phyloP scores from a whole-genome alignment of 2,797 vertebrate genomes.

The Masticophis lateralis region DNA sequence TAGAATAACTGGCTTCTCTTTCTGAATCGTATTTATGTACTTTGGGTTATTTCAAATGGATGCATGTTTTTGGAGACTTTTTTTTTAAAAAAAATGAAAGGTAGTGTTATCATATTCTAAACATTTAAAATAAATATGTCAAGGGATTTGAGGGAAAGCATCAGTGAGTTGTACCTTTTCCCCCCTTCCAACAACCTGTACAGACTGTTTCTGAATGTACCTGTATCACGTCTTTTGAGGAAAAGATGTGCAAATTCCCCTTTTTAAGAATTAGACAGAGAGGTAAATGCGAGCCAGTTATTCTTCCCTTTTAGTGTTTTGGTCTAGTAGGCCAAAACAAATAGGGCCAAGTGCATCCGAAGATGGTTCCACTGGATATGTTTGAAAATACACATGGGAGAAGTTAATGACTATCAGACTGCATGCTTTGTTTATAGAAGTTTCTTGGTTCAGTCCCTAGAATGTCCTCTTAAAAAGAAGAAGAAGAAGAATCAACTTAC shows the following conservation, averaged over 20 bases:
- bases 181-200: background rate
- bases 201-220: background rate
- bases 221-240: background rate
- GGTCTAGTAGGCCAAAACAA: too few species aligned
- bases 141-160: background rate
- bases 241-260: background rate
- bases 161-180: background rate
- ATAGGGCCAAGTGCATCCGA: background rate
- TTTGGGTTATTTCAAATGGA: background rate
- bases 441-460: background rate
- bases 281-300: background rate
- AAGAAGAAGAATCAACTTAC: background rate
- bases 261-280: background rate
- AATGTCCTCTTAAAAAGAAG: background rate
- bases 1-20: background rate
- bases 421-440: background rate
- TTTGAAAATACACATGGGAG: conserved; percentile 28
- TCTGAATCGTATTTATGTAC: conserved; percentile 4
- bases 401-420: conserved; percentile 11
- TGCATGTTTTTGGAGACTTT: background rate
- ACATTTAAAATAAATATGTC: background rate
- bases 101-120: background rate
- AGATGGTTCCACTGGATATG: background rate
- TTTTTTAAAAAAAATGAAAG: background rate
- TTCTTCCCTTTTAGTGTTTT: background rate